A percentile compares a stretch with the other conserved stretches of the same genome.
Evolutionary conservation across 2,797 vertebrate genomes (phyloP).

Genomic region (Poeciliopsis presidionis): DNA sequence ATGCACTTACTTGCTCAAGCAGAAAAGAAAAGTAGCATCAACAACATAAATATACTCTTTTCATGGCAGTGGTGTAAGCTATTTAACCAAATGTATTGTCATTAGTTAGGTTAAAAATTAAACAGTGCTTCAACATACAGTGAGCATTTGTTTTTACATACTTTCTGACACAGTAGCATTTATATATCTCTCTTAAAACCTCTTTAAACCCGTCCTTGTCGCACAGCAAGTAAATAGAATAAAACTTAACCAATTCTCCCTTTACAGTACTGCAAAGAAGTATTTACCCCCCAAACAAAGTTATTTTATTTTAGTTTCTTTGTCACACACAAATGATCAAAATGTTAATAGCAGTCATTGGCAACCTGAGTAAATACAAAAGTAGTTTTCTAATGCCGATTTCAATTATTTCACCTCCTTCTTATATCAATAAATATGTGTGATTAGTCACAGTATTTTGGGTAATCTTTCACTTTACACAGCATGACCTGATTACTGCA

Average conservation of each 20-base stretch:
- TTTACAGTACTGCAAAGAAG: not conserved
- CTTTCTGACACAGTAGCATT: conserved; percentile 59
- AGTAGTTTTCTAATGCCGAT: not conserved
- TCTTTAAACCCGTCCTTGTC: conserved; percentile 36
- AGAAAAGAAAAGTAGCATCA: conserved; percentile 74
- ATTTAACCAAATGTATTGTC: conserved; percentile 69
- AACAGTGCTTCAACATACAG: conserved; percentile 81
- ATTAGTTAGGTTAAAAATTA: conserved; percentile 66
- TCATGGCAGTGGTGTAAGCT: conserved; percentile 83
- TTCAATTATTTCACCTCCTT: not conserved
- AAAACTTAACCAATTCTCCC: conserved; percentile 19
- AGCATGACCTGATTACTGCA: not conserved
- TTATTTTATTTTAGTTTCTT: not conserved
- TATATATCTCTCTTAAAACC: conserved; percentile 30
- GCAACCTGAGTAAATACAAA: not conserved
- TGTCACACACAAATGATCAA: not conserved
- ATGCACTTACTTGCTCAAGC: conserved; percentile 79
- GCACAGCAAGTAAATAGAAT: conserved; percentile 32
- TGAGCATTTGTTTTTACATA: conserved; percentile 77
- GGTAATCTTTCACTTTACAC: not conserved
- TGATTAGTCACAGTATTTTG: not conserved
- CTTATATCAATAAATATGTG: not conserved
- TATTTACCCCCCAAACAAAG: not conserved
- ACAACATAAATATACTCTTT: conserved; percentile 74
- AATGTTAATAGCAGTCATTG: not conserved